A percentile compares a stretch with the other conserved stretches of the same genome.
Evolutionary conservation across 1,140 invertebrate genomes (phyloP).

Genomic region (Ridgeia piscesae): DNA sequence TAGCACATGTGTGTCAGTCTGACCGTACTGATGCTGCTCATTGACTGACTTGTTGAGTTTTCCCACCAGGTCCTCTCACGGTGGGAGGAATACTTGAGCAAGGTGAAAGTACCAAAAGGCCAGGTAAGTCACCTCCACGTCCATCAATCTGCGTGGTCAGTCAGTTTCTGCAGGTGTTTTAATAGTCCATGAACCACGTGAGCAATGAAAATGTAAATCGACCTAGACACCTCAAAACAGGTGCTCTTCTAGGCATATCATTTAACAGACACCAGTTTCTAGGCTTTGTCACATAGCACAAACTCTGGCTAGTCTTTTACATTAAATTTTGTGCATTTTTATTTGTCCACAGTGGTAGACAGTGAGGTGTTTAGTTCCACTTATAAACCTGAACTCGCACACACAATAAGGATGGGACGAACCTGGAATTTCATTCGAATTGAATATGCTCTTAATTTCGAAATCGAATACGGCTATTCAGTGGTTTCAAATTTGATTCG

Average conservation of each 20-base stretch:
- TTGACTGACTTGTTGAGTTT: constrained; percentile 5
- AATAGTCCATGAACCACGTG: background rate
- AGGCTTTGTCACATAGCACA: no score
- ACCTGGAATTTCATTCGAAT: no score
- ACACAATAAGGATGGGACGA: no score
- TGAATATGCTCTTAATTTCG: no score
- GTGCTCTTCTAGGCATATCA: no score
- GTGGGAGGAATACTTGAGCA: constrained; percentile 85
- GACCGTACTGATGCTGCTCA: background rate
- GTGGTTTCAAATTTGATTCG: no score
- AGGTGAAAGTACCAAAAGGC: constrained; percentile 61
- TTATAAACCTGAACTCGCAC: background rate
- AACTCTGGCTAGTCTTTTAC: background rate
- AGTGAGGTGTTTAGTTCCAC: background rate
- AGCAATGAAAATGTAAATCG: no score
- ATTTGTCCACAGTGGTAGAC: background rate
- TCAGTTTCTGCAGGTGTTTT: background rate
- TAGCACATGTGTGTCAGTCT: no score
- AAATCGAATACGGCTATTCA: no score
- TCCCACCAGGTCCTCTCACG: constrained; percentile 73
- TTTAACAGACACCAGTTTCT: no score
- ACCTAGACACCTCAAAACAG: no score
- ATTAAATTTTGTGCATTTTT: background rate
- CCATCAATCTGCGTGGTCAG: background rate
- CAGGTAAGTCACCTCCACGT: constrained; percentile 34